Percentiles rank a stretch among this genome's conserved stretches.
Evolutionary conservation across 2,797 vertebrate genomes (phyloP).

Genomic region (Cossypha caffra): DNA sequence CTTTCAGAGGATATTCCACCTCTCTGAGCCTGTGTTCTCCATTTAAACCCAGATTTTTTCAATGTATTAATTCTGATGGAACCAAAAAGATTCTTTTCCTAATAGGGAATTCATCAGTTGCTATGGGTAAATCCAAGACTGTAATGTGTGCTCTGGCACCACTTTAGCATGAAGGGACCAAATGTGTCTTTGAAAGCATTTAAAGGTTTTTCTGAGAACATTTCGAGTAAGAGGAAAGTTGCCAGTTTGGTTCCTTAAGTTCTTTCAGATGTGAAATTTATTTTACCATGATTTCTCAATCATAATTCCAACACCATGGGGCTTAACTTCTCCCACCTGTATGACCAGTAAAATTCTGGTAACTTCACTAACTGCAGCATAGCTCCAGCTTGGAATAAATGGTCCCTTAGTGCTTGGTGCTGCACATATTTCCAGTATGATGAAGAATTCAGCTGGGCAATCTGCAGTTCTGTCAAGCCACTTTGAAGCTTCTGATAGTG

Average conservation of each 20-base stretch:
- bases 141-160: slow-evolving; percentile 30
- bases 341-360: neutral
- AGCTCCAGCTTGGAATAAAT: neutral
- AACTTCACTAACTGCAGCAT: neutral
- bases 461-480: neutral
- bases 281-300: neutral
- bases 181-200: slow-evolving; percentile 25
- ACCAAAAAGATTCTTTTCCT: slow-evolving; percentile 24
- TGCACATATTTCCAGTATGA: neutral
- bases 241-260: slow-evolving; percentile 1
- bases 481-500: neutral
- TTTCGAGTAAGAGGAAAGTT: neutral
- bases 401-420: neutral
- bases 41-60: slow-evolving; percentile 15
- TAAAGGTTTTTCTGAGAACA: neutral
- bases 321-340: neutral
- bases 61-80: slow-evolving; percentile 10
- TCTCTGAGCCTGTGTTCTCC: slow-evolving; percentile 14
- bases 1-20: slow-evolving; percentile 36
- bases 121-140: slow-evolving; percentile 28
- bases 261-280: slow-evolving; percentile 18
- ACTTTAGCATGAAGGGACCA: neutral
- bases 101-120: slow-evolving; percentile 9
- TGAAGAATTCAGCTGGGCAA: neutral
- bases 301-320: neutral